A percentile compares a stretch with the other conserved stretches of the same genome.
Evolutionary conservation across 1,140 invertebrate genomes (phyloP).

Genomic region (Brachionus calyciflorus): DNA sequence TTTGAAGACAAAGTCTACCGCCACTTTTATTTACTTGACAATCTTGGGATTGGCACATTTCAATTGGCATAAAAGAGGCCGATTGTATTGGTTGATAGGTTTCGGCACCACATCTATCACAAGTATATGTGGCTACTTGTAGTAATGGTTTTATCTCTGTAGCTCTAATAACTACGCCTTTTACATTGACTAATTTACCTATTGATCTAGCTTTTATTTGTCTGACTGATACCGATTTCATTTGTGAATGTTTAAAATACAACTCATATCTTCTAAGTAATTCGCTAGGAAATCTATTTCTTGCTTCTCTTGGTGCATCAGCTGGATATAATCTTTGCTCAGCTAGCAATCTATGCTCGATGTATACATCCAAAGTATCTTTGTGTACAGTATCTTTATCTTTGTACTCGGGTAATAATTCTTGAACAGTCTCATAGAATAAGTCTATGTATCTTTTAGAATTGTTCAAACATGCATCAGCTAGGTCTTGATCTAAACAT

Average conservation of each 20-base stretch:
- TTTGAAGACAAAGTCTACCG: conserved; percentile 87
- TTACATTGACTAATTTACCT: conserved; percentile 85
- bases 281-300: conserved; percentile 82
- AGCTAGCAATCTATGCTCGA: conserved; percentile 88
- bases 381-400: conserved; percentile 60
- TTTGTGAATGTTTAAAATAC: conserved; percentile 73
- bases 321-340: conserved; percentile 64
- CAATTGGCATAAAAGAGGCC: conserved; percentile 77
- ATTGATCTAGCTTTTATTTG: conserved; percentile 86
- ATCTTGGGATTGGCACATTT: conserved; percentile 84
- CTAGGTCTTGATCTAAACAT: conserved; percentile 77
- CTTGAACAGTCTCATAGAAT: conserved; percentile 76
- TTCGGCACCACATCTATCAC: conserved; percentile 94
- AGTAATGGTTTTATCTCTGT: conserved; percentile 97
- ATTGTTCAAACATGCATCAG: conserved; percentile 75
- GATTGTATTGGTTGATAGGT: conserved; percentile 81
- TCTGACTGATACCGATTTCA: conserved; percentile 78
- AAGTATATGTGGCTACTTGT: conserved; percentile 93
- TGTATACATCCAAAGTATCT: conserved; percentile 94
- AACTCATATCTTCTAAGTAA: conserved; percentile 91
- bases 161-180: conserved; percentile 88
- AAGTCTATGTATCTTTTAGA: conserved; percentile 77
- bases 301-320: conserved; percentile 66
- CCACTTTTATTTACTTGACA: conserved; percentile 81
- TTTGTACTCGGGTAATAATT: conserved; percentile 38